These are phyloP conservation scores for human DNA, from an alignment of 2,113 vertebrate genomes.

Conservation along the genomic window DNA sequence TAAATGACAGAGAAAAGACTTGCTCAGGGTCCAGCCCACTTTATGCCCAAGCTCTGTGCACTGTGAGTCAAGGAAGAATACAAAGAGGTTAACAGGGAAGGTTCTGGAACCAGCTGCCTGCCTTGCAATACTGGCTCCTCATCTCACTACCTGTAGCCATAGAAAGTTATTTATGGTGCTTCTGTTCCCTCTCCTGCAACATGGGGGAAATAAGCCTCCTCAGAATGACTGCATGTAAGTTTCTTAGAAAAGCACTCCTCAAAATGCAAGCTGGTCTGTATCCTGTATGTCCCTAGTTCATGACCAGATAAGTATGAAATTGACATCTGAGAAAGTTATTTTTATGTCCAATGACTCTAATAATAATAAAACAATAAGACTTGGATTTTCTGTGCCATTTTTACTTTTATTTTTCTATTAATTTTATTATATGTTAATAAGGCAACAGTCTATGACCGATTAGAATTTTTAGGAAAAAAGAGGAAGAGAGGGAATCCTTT, in stretches of 20 bases:
- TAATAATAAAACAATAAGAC: background rate
- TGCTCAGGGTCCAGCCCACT: background rate
- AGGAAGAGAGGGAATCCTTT: background rate
- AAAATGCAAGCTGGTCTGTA: background rate
- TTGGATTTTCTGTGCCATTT: background rate
- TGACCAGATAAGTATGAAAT: background rate
- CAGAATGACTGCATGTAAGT: background rate
- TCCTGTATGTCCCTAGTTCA: background rate
- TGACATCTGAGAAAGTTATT: background rate
- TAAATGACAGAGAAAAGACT: conserved; percentile 19
- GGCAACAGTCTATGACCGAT: background rate
- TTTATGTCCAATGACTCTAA: background rate
- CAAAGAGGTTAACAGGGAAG: background rate
- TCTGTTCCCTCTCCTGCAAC: background rate
- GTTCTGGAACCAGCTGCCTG: background rate
- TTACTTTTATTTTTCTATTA: background rate
- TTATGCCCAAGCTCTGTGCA: background rate
- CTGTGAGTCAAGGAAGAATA: background rate
- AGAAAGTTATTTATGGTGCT: background rate
- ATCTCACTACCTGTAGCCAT: background rate
- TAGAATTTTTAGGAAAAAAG: background rate
- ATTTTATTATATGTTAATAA: conserved; percentile 3
- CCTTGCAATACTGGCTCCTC: background rate
- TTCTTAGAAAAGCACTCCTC: background rate
- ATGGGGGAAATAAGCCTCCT: background rate